Conservation (phyloP, 2,888 invertebrate species). For the Plagodis dolabraria region DNA sequence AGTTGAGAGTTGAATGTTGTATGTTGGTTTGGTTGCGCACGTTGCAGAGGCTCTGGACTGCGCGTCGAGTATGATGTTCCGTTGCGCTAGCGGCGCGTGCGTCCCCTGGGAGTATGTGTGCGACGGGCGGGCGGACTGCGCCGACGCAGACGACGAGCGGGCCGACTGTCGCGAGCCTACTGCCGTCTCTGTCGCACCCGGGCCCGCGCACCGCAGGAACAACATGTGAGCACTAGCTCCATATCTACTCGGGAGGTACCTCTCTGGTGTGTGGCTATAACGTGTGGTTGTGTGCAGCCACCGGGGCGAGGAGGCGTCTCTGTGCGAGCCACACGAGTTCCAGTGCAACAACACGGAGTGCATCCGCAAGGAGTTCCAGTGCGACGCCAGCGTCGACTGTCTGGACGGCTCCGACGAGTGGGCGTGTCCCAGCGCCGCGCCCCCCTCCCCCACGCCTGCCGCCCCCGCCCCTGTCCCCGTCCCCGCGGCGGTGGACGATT, state of each 20-base stretch:
- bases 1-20: too few relatives aligned
- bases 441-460: constrained; percentile 30
- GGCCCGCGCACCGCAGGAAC: constrained; percentile 22
- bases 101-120: constrained; percentile 88
- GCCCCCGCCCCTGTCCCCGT: constrained; percentile 26
- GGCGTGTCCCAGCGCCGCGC: constrained; percentile 70
- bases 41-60: constrained; percentile 78
- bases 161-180: constrained; percentile 24
- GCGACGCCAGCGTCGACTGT: constrained; percentile 90
- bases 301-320: constrained; percentile 36
- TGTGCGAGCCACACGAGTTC: constrained; percentile 87
- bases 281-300: constrained; percentile 36
- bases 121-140: constrained; percentile 90
- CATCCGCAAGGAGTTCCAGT: constrained; percentile 85
- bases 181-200: constrained; percentile 23
- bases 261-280: background rate
- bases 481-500: constrained; percentile 65
- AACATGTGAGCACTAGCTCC: constrained; percentile 32
- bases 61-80: constrained; percentile 85
- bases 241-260: background rate
- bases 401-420: constrained; percentile 90
- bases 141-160: constrained; percentile 88
- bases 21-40: background rate
- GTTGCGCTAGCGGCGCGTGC: constrained; percentile 90
- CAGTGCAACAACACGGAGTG: constrained; percentile 87